Evolutionary conservation across 2,113 vertebrate species (phyloP).

Genomic region (Siniperca knerii): DNA sequence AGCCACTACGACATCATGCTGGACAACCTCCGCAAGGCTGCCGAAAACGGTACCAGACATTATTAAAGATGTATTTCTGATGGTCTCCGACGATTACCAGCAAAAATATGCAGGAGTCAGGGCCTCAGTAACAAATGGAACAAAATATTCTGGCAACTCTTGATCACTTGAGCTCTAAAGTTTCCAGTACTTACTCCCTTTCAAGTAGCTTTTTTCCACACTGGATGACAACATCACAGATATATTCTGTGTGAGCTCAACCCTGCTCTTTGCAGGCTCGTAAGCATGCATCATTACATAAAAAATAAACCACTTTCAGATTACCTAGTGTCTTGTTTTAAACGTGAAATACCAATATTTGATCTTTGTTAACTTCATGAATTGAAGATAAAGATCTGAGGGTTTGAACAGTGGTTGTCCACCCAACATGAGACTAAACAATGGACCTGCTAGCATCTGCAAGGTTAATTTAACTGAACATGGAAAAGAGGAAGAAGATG

Average conservation of each 20-base stretch:
- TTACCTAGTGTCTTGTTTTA: background rate
- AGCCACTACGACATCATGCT: slow-evolving; percentile 98
- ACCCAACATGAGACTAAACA: background rate
- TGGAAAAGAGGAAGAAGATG: background rate
- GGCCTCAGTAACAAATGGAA: background rate
- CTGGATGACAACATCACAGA: background rate
- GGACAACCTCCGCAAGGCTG: slow-evolving; percentile 93
- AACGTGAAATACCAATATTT: background rate
- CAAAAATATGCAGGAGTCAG: background rate
- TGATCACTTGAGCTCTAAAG: background rate
- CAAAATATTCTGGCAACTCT: background rate
- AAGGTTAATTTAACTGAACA: background rate
- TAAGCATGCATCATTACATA: background rate
- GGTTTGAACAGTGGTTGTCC: background rate
- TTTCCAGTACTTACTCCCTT: background rate
- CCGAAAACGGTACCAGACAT: slow-evolving; percentile 88
- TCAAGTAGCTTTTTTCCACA: background rate
- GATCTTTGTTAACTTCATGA: background rate
- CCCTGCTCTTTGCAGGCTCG: background rate
- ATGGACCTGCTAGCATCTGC: background rate
- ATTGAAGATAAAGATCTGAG: background rate
- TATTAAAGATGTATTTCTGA: background rate
- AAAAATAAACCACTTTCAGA: background rate
- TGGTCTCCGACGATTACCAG: background rate
- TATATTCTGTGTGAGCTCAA: background rate